Evolutionary conservation across 2,113 vertebrate genomes (phyloP).

Genomic region (Calyptomena viridis): DNA sequence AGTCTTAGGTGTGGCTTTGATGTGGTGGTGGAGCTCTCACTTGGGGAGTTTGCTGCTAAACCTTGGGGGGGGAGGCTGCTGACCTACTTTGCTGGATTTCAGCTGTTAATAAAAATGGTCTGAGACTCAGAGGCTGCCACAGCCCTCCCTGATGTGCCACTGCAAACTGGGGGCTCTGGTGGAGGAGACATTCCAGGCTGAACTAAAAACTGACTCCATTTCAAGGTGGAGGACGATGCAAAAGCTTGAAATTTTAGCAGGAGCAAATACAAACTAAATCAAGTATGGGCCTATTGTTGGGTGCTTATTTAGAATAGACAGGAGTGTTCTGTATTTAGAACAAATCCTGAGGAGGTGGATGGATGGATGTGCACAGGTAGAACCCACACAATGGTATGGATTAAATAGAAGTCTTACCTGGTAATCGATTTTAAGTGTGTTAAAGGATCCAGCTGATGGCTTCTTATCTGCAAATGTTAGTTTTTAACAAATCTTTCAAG

Average conservation of each 20-base stretch:
- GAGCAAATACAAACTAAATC: not conserved
- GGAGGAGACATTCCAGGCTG: not conserved
- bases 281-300: not conserved
- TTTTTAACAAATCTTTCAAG: not conserved
- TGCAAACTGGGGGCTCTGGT: not conserved
- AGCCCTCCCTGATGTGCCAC: not conserved
- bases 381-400: not conserved
- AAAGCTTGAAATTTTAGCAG: not conserved
- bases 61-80: not conserved
- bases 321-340: not conserved
- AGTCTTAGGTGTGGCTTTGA: conserved; percentile 24
- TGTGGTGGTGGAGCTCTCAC: not conserved
- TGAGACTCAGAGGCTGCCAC: not conserved
- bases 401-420: not conserved
- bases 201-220: not conserved
- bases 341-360: not conserved
- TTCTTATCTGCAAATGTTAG: not conserved
- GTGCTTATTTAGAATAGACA: not conserved
- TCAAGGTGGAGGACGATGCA: not conserved
- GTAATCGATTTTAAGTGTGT: not conserved
- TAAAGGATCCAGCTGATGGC: not conserved
- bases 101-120: not conserved
- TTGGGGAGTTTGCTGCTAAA: not conserved
- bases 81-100: conserved; percentile 24
- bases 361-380: too few relatives aligned